Conservation (phyloP, 1,140 invertebrate species). For the Leptinotarsa lineolata region DNA sequence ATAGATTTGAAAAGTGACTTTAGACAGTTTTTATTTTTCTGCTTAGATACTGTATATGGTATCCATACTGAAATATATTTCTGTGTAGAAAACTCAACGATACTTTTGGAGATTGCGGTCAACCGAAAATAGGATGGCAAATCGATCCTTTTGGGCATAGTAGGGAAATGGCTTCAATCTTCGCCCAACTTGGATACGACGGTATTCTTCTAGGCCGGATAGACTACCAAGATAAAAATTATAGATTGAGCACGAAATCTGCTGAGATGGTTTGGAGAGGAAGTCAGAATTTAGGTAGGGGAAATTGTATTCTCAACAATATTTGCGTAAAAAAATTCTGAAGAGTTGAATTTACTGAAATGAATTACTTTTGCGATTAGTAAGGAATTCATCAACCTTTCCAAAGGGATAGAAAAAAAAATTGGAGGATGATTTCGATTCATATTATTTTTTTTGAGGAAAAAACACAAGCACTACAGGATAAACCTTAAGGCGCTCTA, state of each 20-base stretch:
- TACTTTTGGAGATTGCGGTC: conserved; percentile 68
- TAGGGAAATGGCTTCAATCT: conserved; percentile 69
- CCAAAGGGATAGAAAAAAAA: no score
- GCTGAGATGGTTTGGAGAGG: conserved; percentile 81
- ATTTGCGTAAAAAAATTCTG: not conserved
- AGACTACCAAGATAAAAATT: conserved; percentile 75
- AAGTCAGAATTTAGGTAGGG: conserved; percentile 62
- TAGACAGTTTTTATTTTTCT: no score
- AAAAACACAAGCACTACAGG: no score
- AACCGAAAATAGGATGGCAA: conserved; percentile 74
- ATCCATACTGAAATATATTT: no score
- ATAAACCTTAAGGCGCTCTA: no score
- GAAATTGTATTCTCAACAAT: conserved; percentile 14
- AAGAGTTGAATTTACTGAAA: not conserved
- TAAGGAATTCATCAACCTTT: no score
- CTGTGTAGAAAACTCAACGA: conserved; percentile 53
- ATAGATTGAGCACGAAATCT: conserved; percentile 65
- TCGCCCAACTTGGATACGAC: conserved; percentile 74
- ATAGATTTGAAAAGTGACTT: no score
- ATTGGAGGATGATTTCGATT: no score
- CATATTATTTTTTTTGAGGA: no score
- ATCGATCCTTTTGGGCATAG: conserved; percentile 79
- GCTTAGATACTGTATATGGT: no score
- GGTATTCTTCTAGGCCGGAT: conserved; percentile 75
- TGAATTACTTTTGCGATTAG: no score